phyloP scores from a whole-genome alignment of 2,797 vertebrate genomes.

The Galago senegalensis region DNA sequence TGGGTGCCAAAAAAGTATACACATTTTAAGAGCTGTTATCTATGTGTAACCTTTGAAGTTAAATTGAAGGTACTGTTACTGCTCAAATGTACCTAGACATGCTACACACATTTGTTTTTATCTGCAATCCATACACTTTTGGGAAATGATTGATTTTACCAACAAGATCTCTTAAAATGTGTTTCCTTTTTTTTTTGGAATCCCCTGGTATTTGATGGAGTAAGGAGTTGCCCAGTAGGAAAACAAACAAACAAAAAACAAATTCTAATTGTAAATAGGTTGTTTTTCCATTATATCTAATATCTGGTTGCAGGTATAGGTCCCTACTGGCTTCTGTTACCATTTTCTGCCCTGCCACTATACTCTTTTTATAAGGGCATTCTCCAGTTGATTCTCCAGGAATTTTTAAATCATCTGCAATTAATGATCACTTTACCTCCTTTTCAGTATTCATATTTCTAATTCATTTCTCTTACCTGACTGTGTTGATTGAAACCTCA shows the following conservation, averaged over 20 bases:
- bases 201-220: background rate
- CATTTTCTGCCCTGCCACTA: background rate
- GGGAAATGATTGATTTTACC: no score
- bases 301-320: background rate
- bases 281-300: background rate
- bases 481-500: background rate
- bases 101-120: no score
- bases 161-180: no score
- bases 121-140: no score
- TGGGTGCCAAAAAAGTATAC: no score
- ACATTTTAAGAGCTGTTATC: no score
- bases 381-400: constrained; percentile 24
- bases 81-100: no score
- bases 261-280: background rate
- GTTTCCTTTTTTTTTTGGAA: no score
- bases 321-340: background rate
- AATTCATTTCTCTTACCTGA: background rate
- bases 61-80: no score
- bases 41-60: no score
- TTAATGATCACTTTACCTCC: background rate
- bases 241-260: background rate
- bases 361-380: background rate
- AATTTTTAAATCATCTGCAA: background rate
- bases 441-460: constrained; percentile 1
- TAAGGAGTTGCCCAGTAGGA: background rate